Evolutionary conservation across 2,888 invertebrate species (phyloP).

Genomic region (Sphinx pinastri): DNA sequence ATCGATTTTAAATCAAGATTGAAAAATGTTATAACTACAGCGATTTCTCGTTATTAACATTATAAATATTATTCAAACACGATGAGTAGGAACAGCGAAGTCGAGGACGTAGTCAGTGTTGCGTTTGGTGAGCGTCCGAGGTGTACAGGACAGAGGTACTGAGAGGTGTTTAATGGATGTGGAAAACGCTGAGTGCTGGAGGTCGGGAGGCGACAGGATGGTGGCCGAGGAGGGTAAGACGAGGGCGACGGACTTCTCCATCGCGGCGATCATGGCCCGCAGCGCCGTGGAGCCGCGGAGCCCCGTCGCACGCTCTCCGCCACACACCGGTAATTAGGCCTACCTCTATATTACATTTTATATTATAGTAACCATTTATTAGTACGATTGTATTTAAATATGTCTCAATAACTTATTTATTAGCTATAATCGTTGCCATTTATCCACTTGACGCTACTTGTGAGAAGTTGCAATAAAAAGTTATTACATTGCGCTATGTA

Average conservation of each 20-base stretch:
- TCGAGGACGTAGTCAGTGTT: slow-evolving; percentile 66
- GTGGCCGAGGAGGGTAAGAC: slow-evolving; percentile 79
- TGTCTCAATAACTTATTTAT: background rate
- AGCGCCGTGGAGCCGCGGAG: slow-evolving; percentile 76
- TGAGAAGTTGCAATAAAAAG: background rate
- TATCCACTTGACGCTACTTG: background rate
- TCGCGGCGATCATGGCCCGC: slow-evolving; percentile 96
- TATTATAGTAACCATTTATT: background rate
- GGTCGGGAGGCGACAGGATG: slow-evolving; percentile 71
- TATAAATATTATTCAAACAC: slow-evolving; percentile 35
- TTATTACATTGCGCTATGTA: too few relatives aligned
- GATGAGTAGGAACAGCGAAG: slow-evolving; percentile 56
- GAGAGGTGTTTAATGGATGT: slow-evolving; percentile 78
- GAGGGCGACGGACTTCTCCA: slow-evolving; percentile 96
- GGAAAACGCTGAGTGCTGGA: slow-evolving; percentile 76
- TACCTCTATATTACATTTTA: slow-evolving; percentile 41
- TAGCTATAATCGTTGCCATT: background rate
- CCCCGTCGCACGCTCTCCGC: slow-evolving; percentile 74
- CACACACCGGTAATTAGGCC: slow-evolving; percentile 74
- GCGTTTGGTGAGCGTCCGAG: slow-evolving; percentile 51
- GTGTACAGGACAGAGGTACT: slow-evolving; percentile 52
- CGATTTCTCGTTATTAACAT: slow-evolving; percentile 29
- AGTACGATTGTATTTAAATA: background rate
- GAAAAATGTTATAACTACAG: background rate
- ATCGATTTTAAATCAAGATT: background rate